These are phyloP conservation scores for Enteromius anoplus DNA, from an alignment of 2,797 vertebrate species.

Conservation along the genomic window DNA sequence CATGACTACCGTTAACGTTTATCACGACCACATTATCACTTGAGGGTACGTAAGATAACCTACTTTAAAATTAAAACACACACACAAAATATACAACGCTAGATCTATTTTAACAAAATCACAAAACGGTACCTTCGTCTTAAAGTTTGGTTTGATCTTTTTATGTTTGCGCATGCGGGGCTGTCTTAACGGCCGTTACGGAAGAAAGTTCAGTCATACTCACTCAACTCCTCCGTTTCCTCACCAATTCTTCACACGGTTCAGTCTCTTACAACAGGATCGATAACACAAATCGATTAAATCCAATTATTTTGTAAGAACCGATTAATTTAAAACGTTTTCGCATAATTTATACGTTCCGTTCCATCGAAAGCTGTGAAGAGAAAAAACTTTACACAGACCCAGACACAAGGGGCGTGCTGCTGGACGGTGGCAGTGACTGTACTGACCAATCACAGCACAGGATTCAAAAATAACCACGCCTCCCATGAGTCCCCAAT, in stretches of 20 bases:
- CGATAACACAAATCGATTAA: not conserved
- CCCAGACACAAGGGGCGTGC: not conserved
- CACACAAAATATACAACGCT: not conserved
- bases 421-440: too few relatives aligned
- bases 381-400: conserved; percentile 9
- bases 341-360: not conserved
- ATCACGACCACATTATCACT: not conserved
- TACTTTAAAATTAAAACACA: not conserved
- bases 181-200: conserved; percentile 3
- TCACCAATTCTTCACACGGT: not conserved
- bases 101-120: not conserved
- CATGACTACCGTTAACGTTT: too few relatives aligned
- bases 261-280: not conserved
- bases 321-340: not conserved
- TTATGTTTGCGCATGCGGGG: not conserved
- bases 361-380: not conserved
- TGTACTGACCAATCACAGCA: conserved; percentile 8
- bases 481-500: conserved; percentile 66
- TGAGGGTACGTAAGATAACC: not conserved
- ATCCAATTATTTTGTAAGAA: not conserved
- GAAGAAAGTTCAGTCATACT: conserved; percentile 21
- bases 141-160: not conserved
- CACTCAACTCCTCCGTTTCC: not conserved
- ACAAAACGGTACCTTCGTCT: not conserved
- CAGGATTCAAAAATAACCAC: conserved; percentile 76